These are phyloP conservation scores for Cotesia chilonis DNA, from an alignment of 1,140 invertebrate species.

Conservation along the genomic window DNA sequence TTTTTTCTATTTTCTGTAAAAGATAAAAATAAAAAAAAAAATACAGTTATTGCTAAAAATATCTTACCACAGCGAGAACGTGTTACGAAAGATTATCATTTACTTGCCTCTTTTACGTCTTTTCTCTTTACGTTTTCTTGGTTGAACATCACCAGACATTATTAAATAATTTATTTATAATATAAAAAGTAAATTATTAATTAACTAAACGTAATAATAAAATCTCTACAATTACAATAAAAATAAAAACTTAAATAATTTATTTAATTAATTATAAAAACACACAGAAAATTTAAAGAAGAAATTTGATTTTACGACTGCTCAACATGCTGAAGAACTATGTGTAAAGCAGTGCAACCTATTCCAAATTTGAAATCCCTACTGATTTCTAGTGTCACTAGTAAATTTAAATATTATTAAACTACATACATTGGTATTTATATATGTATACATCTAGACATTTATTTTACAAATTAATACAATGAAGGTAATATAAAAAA, in stretches of 20 bases:
- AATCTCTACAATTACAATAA: constrained; percentile 34
- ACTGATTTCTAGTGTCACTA: constrained; percentile 5
- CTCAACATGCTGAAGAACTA: constrained; percentile 3
- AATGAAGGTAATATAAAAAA: no score
- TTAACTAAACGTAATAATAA: constrained; percentile 10
- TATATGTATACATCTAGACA: no score
- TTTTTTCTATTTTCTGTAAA: constrained; percentile 43
- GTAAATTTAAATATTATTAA: background rate
- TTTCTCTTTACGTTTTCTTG: constrained; percentile 77
- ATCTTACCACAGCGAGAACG: constrained; percentile 41
- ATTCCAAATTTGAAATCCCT: constrained; percentile 14
- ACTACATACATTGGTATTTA: no score
- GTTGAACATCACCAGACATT: constrained; percentile 79
- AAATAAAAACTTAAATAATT: background rate
- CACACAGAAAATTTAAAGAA: constrained; percentile 28
- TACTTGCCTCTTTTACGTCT: constrained; percentile 75
- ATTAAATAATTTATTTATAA: constrained; percentile 32
- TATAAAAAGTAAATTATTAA: background rate
- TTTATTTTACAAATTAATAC: no score
- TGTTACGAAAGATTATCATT: constrained; percentile 51
- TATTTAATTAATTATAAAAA: constrained; percentile 30
- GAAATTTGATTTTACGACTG: constrained; percentile 47
- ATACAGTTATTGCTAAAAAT: constrained; percentile 53
- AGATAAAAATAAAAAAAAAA: constrained; percentile 44
- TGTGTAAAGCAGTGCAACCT: background rate